These are phyloP conservation scores for Pomacea canaliculata DNA, from an alignment of 2,888 invertebrate species.

Conservation along the genomic window DNA sequence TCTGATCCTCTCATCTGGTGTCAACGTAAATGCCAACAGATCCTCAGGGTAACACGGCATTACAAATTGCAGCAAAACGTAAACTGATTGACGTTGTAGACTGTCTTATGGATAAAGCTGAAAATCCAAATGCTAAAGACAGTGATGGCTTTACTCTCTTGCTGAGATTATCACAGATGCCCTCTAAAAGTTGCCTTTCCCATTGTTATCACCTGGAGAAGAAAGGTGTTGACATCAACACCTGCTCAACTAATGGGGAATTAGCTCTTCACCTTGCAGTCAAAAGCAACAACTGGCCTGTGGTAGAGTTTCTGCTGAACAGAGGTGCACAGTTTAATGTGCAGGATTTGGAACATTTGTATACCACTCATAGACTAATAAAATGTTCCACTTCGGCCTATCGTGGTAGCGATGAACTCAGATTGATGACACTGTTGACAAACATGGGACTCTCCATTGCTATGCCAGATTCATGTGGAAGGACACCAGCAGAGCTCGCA, in stretches of 20 bases:
- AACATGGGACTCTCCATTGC: not conserved
- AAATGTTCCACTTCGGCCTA: too few species aligned
- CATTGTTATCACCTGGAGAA: not conserved
- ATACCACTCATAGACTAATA: too few species aligned
- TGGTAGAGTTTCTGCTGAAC: not conserved
- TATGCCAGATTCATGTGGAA: not conserved
- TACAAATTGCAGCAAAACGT: not conserved
- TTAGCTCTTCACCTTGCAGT: not conserved
- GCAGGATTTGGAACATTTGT: not conserved
- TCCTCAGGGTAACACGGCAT: not conserved
- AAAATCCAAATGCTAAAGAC: not conserved
- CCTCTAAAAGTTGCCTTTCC: too few species aligned
- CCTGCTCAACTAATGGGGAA: not conserved
- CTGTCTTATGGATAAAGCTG: not conserved
- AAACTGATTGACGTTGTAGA: not conserved
- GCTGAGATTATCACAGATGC: not conserved
- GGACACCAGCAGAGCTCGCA: not conserved
- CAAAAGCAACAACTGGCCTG: not conserved
- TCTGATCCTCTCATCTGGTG: not conserved
- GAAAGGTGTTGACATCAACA: not conserved
- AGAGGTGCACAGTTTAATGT: not conserved
- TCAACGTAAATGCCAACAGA: not conserved
- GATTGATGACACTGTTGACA: too few species aligned
- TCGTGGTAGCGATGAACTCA: too few species aligned
- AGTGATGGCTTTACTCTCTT: not conserved